phyloP scores from a whole-genome alignment of 2,797 vertebrate genomes.

The Champsocephalus esox region DNA sequence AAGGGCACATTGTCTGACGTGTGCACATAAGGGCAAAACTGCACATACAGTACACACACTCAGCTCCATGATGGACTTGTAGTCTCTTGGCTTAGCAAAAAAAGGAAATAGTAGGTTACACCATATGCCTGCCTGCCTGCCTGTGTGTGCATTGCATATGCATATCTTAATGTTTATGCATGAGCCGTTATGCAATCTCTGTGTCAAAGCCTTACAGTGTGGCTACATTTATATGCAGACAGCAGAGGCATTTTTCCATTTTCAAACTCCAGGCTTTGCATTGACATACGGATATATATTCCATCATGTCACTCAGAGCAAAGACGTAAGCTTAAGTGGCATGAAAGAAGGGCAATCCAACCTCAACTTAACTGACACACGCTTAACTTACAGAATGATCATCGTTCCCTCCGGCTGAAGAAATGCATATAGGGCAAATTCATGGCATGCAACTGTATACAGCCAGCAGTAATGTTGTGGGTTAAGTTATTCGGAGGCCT shows the following conservation, averaged over 20 bases:
- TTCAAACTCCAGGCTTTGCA: slow-evolving; percentile 55
- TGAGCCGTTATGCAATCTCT: slow-evolving; percentile 77
- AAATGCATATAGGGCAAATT: slow-evolving; percentile 2
- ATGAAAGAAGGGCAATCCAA: slow-evolving; percentile 31
- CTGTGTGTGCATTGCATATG: slow-evolving; percentile 71
- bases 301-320: slow-evolving; percentile 60
- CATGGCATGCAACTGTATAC: neutral
- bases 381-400: slow-evolving; percentile 38
- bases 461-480: neutral
- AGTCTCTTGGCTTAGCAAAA: slow-evolving; percentile 58
- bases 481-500: neutral
- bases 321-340: slow-evolving; percentile 36
- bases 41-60: slow-evolving; percentile 21
- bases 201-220: slow-evolving; percentile 64
- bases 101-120: slow-evolving; percentile 60
- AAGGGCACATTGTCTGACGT: slow-evolving; percentile 41
- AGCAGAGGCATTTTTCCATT: slow-evolving; percentile 44
- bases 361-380: slow-evolving; percentile 33
- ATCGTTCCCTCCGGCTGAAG: slow-evolving; percentile 11
- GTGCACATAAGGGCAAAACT: slow-evolving; percentile 27
- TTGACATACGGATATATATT: slow-evolving; percentile 57
- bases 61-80: slow-evolving; percentile 52
- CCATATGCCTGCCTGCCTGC: slow-evolving; percentile 60
- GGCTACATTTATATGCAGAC: slow-evolving; percentile 67
- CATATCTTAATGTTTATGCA: slow-evolving; percentile 76